These are phyloP conservation scores for Mystacides longicornis DNA, from an alignment of 2,888 invertebrate genomes.

Conservation along the genomic window DNA sequence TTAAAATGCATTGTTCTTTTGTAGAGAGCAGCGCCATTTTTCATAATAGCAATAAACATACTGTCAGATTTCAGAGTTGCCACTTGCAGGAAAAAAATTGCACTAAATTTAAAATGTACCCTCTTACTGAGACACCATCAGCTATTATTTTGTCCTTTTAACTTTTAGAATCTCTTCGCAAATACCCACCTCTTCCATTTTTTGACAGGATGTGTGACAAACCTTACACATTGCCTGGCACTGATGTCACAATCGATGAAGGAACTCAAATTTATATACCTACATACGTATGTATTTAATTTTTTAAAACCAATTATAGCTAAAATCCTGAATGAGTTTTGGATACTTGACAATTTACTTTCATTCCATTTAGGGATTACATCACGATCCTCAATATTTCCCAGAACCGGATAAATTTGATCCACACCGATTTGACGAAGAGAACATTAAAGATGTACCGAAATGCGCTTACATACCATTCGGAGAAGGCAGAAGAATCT, in stretches of 20 bases:
- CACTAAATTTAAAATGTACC: too few relatives aligned
- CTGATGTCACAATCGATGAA: slow-evolving; percentile 13
- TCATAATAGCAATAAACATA: too few relatives aligned
- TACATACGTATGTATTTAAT: slow-evolving; percentile 7
- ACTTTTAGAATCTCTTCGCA: slow-evolving; percentile 19
- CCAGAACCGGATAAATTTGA: slow-evolving; percentile 15
- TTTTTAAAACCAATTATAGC: neutral
- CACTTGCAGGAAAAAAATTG: too few relatives aligned
- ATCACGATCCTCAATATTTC: slow-evolving; percentile 15
- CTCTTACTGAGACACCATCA: too few relatives aligned
- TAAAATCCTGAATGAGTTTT: neutral
- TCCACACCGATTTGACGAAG: slow-evolving; percentile 18
- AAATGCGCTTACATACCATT: slow-evolving; percentile 19
- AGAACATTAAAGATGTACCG: slow-evolving; percentile 12
- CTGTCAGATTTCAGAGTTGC: too few relatives aligned
- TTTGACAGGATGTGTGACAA: slow-evolving; percentile 16
- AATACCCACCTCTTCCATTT: slow-evolving; percentile 18
- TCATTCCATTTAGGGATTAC: slow-evolving; percentile 14
- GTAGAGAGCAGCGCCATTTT: too few relatives aligned
- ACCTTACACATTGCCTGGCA: slow-evolving; percentile 16
- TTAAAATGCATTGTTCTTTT: too few relatives aligned
- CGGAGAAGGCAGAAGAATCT: slow-evolving; percentile 18
- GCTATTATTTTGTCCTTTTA: too few relatives aligned
- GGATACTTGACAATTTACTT: neutral
- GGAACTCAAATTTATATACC: slow-evolving; percentile 20